These are phyloP conservation scores for Metalampra italica DNA, from an alignment of 2,888 invertebrate species.

Conservation along the genomic window DNA sequence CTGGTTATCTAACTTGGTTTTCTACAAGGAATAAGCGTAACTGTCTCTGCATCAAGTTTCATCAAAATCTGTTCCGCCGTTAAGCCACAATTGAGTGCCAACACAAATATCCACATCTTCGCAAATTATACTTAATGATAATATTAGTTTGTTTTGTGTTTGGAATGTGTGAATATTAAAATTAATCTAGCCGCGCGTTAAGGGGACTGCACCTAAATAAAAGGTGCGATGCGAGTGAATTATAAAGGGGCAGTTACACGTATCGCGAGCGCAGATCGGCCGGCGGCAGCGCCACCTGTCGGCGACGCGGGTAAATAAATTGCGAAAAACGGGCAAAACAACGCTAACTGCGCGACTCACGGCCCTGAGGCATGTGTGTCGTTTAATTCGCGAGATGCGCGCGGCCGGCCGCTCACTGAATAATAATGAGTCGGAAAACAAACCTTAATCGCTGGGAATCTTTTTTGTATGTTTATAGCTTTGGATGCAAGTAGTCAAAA, in stretches of 20 bases:
- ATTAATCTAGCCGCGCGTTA: constrained; percentile 22
- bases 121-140: no score
- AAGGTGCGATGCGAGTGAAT: constrained; percentile 45
- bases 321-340: constrained; percentile 33
- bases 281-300: constrained; percentile 60
- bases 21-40: no score
- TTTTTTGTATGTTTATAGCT: not conserved
- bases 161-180: not conserved
- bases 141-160: no score
- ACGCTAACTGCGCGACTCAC: constrained; percentile 18
- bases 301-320: constrained; percentile 56
- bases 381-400: constrained; percentile 42
- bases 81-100: no score
- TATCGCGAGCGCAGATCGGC: constrained; percentile 51
- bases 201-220: constrained; percentile 48
- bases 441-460: not conserved
- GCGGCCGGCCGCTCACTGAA: constrained; percentile 52
- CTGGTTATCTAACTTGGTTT: no score
- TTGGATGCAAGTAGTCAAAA: no score
- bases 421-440: constrained; percentile 46
- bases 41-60: no score
- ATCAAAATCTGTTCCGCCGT: no score
- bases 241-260: constrained; percentile 56
- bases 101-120: no score
- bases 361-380: constrained; percentile 18